These are phyloP conservation scores for Hemithea aestivaria DNA, from an alignment of 2,888 invertebrate species.

Conservation along the genomic window DNA sequence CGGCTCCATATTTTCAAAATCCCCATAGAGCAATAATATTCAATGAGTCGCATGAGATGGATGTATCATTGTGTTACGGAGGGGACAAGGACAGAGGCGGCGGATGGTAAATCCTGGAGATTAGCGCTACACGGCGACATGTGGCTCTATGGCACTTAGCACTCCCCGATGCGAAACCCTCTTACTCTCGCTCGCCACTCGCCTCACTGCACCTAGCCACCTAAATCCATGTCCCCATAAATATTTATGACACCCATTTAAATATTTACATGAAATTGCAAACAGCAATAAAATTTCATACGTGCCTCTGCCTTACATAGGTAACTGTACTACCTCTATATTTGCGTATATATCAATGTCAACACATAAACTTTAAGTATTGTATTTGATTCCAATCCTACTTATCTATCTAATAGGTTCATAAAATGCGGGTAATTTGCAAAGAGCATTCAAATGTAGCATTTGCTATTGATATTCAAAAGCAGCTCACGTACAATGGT, in stretches of 20 bases:
- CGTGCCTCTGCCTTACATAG: too few species aligned
- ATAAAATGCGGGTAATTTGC: conserved; percentile 59
- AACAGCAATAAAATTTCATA: conserved; percentile 10
- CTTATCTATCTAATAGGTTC: conserved; percentile 7
- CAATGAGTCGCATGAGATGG: conserved; percentile 71
- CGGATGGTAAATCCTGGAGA: conserved; percentile 76
- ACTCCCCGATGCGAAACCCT: conserved; percentile 45
- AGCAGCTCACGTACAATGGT: conserved; percentile 43
- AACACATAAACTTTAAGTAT: too few species aligned
- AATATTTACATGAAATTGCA: conserved; percentile 21
- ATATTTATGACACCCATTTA: conserved; percentile 41
- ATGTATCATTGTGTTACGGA: conserved; percentile 42
- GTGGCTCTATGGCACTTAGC: conserved; percentile 75
- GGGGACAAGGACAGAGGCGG: conserved; percentile 66
- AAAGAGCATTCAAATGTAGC: conserved; percentile 39
- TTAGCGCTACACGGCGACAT: conserved; percentile 77
- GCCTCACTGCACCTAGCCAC: conserved; percentile 39
- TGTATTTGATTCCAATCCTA: too few species aligned
- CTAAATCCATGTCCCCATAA: conserved; percentile 40
- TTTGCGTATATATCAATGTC: too few species aligned
- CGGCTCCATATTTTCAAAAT: conserved; percentile 79
- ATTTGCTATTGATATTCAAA: conserved; percentile 47
- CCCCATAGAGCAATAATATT: conserved; percentile 79
- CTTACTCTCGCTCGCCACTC: conserved; percentile 22
- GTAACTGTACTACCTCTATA: too few species aligned